These are phyloP conservation scores for Porites lutea DNA, from an alignment of 64 coral and sea anemone species.

Conservation along the genomic window DNA sequence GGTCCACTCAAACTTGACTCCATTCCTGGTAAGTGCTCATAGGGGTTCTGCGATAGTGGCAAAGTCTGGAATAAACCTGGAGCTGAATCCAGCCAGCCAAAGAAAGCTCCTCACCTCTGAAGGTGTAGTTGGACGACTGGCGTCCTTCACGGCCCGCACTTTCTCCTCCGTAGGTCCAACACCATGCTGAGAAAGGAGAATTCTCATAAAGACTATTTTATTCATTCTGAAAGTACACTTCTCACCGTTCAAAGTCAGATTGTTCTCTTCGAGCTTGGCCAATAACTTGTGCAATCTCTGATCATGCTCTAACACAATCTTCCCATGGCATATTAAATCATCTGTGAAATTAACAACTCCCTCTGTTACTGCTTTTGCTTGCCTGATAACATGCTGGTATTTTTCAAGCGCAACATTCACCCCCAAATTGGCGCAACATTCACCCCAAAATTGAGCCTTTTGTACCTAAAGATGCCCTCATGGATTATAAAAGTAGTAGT, in stretches of 20 bases:
- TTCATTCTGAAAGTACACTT: slow-evolving; percentile 12
- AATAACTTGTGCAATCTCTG: neutral
- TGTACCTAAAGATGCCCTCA: neutral
- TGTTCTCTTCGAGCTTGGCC: neutral
- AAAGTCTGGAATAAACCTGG: neutral
- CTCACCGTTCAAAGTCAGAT: neutral
- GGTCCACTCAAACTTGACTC: neutral
- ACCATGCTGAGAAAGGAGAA: slow-evolving; percentile 15
- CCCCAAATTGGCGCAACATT: neutral
- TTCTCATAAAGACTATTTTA: slow-evolving; percentile 29
- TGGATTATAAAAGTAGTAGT: slow-evolving; percentile 1
- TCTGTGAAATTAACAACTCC: too few relatives aligned
- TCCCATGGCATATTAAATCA: too few relatives aligned
- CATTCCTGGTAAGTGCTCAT: too few relatives aligned
- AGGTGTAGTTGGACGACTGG: neutral
- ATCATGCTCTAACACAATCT: too few relatives aligned
- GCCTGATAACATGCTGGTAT: slow-evolving; percentile 53
- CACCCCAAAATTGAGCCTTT: slow-evolving; percentile 23
- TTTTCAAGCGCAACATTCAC: slow-evolving; percentile 21
- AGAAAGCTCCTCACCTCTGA: slow-evolving; percentile 29
- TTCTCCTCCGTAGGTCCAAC: slow-evolving; percentile 31
- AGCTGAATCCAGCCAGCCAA: slow-evolving; percentile 5
- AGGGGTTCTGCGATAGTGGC: neutral
- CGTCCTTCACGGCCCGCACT: neutral
- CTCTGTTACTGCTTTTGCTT: neutral